These are phyloP conservation scores for Eumacrocentrus americanus DNA, from an alignment of 2,888 invertebrate genomes.

Conservation along the genomic window DNA sequence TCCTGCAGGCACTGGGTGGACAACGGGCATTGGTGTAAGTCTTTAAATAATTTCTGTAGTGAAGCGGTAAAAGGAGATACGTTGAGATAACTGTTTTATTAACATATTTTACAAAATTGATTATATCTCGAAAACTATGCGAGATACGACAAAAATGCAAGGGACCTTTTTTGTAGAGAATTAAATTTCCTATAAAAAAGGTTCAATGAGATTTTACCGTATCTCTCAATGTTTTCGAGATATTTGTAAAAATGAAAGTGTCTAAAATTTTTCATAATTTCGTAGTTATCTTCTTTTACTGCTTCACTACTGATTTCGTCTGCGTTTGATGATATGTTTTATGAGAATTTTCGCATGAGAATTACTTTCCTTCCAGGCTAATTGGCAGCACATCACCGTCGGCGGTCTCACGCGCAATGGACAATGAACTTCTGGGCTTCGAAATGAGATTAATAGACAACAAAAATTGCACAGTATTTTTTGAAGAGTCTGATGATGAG, in stretches of 20 bases:
- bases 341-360: too few species aligned
- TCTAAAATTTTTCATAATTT: conserved; percentile 11
- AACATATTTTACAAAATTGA: too few species aligned
- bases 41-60: too few species aligned
- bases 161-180: too few species aligned
- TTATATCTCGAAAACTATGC: too few species aligned
- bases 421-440: conserved; percentile 9
- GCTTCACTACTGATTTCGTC: too few species aligned
- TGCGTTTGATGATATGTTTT: too few species aligned
- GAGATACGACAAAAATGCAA: too few species aligned
- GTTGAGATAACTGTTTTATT: too few species aligned
- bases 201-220: not conserved
- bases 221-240: not conserved
- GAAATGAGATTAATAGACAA: conserved; percentile 10
- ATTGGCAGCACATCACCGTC: conserved; percentile 55
- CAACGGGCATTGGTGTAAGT: conserved; percentile 69
- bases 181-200: not conserved
- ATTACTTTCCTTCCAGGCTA: conserved; percentile 48
- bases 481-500: not conserved
- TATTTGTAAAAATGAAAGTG: not conserved
- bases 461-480: conserved; percentile 33
- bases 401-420: conserved; percentile 49
- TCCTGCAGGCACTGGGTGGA: conserved; percentile 82
- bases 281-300: too few species aligned
- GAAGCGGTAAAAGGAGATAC: too few species aligned